Evolutionary conservation across 2,113 vertebrate genomes (phyloP).

Genomic region (Anarhynchus alexandrinus): DNA sequence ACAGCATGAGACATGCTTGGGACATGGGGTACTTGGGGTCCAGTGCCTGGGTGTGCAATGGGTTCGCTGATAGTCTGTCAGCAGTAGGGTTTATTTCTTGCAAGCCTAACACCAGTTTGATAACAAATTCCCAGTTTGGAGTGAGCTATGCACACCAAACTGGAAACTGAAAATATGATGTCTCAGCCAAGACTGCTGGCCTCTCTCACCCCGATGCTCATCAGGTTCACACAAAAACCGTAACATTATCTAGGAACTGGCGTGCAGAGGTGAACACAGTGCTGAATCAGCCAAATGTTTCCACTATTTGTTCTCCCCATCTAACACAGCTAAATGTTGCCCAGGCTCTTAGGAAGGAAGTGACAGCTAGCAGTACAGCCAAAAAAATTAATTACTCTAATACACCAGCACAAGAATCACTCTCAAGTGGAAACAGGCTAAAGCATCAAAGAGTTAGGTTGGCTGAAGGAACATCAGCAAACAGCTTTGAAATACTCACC

Average conservation of each 20-base stretch:
- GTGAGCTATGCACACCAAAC: not conserved
- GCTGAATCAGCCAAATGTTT: not conserved
- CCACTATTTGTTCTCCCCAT: not conserved
- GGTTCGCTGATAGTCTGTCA: not conserved
- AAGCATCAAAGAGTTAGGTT: not conserved
- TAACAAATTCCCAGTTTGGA: not conserved
- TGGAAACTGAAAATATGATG: not conserved
- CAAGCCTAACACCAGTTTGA: not conserved
- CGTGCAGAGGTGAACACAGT: not conserved
- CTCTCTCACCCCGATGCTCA: not conserved
- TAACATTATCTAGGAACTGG: not conserved
- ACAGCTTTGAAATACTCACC: not conserved
- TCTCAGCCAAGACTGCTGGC: not conserved
- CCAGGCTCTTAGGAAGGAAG: not conserved
- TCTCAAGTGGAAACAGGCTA: not conserved
- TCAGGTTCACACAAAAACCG: not conserved
- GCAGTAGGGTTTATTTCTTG: not conserved
- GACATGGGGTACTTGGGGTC: not conserved
- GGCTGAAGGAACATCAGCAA: not conserved
- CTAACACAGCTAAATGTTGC: not conserved
- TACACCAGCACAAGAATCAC: not conserved
- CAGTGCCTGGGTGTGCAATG: rapidly evolving
- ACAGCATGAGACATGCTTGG: not conserved
- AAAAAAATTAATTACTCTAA: not conserved
- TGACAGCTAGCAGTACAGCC: not conserved